Conservation (phyloP, 2,797 vertebrate genomes). For the Anolis apletophallus region DNA sequence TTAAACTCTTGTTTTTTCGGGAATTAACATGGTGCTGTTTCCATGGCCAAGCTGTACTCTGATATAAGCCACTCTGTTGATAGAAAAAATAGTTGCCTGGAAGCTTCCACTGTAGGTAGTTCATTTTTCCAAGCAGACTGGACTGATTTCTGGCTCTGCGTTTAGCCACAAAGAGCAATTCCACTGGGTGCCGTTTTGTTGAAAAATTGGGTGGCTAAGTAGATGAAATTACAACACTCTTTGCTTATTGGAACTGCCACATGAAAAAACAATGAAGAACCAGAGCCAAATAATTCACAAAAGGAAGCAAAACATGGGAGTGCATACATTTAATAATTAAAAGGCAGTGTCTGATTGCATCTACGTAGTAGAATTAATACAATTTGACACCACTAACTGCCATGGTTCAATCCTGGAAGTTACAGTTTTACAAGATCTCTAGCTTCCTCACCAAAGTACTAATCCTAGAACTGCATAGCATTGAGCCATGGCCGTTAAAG, state of each 20-base stretch:
- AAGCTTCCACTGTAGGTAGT: background rate
- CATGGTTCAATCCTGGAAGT: too few relatives aligned
- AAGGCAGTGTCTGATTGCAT: background rate
- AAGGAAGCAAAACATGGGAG: background rate
- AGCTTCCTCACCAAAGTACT: too few relatives aligned
- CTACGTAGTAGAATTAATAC: too few relatives aligned
- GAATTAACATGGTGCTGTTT: background rate
- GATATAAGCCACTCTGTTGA: background rate
- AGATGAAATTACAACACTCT: background rate
- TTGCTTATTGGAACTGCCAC: constrained; percentile 7
- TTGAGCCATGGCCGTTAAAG: too few relatives aligned
- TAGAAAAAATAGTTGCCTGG: background rate
- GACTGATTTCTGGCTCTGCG: constrained; percentile 21
- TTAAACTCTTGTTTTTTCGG: constrained; percentile 14
- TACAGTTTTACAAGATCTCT: too few relatives aligned
- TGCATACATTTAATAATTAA: background rate
- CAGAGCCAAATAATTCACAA: background rate
- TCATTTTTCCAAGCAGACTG: constrained; percentile 7
- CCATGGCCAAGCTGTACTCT: background rate
- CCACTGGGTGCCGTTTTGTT: background rate
- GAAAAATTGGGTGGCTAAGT: background rate
- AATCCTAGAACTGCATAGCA: too few relatives aligned
- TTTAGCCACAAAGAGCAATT: constrained; percentile 18
- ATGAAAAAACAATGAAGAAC: background rate
- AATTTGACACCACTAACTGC: too few relatives aligned